Conservation (phyloP, 2,113 vertebrate genomes). For the Microcebus murinus region DNA sequence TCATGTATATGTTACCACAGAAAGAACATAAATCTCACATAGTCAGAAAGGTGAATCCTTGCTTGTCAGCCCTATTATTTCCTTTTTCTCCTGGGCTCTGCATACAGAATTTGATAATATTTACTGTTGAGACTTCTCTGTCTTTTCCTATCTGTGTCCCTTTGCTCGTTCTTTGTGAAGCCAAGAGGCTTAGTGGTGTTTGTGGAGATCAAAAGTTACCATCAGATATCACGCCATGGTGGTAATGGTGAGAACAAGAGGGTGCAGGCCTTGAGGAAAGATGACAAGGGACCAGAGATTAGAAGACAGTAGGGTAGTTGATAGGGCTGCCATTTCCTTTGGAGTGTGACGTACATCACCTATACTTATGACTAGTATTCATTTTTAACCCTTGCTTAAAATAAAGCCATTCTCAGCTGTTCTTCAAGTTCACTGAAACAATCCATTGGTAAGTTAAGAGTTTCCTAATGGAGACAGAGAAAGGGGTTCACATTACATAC, state of each 20-base stretch:
- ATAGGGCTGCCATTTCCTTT: background rate
- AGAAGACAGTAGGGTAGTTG: background rate
- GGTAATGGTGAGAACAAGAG: background rate
- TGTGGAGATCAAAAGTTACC: background rate
- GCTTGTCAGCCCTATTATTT: background rate
- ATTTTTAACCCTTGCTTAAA: background rate
- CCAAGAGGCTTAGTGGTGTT: background rate
- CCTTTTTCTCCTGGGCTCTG: background rate
- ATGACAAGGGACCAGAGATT: background rate
- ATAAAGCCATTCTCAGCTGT: background rate
- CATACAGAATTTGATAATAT: background rate
- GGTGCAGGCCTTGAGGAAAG: background rate
- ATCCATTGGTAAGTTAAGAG: background rate
- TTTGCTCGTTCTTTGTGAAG: background rate
- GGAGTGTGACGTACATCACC: background rate
- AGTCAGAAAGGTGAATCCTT: background rate
- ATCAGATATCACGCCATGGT: background rate
- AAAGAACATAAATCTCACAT: background rate
- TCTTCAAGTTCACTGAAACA: background rate
- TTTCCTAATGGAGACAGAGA: background rate
- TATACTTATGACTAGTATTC: background rate
- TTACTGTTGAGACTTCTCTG: background rate
- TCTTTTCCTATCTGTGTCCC: background rate
- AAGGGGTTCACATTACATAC: background rate
- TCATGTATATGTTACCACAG: background rate